These are phyloP conservation scores for Atherix ibis DNA, from an alignment of 2,888 invertebrate species.

Conservation along the genomic window DNA sequence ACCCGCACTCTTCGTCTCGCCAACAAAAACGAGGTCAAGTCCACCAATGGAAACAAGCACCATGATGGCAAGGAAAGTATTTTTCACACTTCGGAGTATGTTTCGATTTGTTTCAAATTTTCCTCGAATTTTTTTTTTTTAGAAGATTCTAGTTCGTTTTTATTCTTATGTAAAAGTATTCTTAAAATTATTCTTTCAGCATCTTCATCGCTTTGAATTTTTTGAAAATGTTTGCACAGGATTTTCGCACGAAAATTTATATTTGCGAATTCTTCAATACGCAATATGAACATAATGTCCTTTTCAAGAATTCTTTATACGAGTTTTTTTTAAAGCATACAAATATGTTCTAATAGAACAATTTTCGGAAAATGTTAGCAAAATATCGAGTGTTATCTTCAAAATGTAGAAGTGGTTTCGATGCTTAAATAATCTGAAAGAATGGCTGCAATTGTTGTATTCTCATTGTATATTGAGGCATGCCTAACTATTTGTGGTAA, in stretches of 20 bases:
- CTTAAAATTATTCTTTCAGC: conserved; percentile 28
- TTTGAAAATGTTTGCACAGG: conserved; percentile 23
- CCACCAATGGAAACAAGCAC: no score
- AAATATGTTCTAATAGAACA: no score
- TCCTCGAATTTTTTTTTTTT: conserved; percentile 32
- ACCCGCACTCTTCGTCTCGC: no score
- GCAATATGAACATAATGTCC: conserved; percentile 19
- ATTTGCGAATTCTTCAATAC: conserved; percentile 20
- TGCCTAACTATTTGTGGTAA: conserved; percentile 17
- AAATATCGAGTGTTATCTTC: no score
- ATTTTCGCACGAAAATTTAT: conserved; percentile 19
- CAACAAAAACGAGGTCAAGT: no score
- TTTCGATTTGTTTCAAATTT: conserved; percentile 44
- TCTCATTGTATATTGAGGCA: conserved; percentile 17
- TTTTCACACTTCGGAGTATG: conserved; percentile 45
- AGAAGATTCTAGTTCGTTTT: conserved; percentile 23
- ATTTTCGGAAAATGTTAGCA: no score
- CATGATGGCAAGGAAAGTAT: conserved; percentile 42
- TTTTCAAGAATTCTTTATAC: conserved; percentile 13
- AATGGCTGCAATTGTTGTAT: conserved; percentile 20
- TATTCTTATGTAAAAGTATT: conserved; percentile 36
- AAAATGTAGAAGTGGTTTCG: not conserved
- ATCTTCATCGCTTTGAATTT: conserved; percentile 23
- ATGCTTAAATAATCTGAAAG: conserved; percentile 16
- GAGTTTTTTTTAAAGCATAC: conserved; percentile 3